Conservation (phyloP, 1,140 invertebrate genomes). For the Triops longicaudatus region DNA sequence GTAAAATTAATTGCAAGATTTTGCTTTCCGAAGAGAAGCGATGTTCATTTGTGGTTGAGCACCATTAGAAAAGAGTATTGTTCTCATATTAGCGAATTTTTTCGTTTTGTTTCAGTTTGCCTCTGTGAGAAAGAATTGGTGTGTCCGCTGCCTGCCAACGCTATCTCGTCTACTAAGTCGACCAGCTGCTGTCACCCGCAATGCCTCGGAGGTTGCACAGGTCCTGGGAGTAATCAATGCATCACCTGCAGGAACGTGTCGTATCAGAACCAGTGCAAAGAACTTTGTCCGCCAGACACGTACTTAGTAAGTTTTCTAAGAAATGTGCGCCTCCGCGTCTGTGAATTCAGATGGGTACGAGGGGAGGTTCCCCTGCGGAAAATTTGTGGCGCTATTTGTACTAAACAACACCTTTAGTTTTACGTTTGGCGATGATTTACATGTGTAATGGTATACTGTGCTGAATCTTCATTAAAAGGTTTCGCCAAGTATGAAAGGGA, state of each 20-base stretch:
- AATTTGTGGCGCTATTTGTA: background rate
- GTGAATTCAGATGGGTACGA: background rate
- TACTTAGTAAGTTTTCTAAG: conserved; percentile 45
- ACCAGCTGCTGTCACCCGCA: conserved; percentile 62
- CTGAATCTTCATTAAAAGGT: background rate
- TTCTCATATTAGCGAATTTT: background rate
- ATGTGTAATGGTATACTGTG: background rate
- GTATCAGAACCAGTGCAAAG: conserved; percentile 52
- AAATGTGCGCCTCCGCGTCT: background rate
- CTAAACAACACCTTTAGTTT: conserved; percentile 18
- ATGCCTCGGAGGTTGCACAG: conserved; percentile 76
- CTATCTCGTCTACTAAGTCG: background rate
- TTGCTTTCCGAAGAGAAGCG: no score
- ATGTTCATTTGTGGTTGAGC: no score
- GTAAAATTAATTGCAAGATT: no score
- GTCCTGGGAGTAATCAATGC: conserved; percentile 55
- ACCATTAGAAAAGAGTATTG: background rate
- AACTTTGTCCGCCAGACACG: conserved; percentile 57
- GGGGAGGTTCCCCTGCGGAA: background rate
- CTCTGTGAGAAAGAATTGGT: background rate
- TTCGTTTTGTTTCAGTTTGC: conserved; percentile 12
- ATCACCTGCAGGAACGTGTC: conserved; percentile 60
- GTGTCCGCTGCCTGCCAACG: background rate
- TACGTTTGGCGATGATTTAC: background rate
- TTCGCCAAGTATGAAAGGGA: background rate